Base-by-base conservation (phyloP, 2,888 invertebrate genomes). In the Iselma pallidipennis region DNA sequence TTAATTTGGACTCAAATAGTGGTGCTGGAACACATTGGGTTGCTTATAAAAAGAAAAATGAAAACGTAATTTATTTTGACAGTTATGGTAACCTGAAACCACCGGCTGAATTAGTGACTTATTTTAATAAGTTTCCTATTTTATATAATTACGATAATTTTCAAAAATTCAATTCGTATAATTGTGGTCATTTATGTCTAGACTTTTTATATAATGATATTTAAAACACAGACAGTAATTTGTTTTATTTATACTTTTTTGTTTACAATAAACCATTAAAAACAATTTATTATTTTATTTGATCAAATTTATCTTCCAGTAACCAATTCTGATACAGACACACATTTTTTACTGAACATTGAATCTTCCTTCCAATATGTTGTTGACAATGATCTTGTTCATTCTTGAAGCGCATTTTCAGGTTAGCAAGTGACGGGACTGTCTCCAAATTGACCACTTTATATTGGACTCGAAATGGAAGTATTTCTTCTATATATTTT, bases 151-250 rank as follows among this genome's bases (percentile, higher is more conserved):
- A 57, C 33, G 45, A 57, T 10, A 31, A 21, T 10, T 51, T 12
- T 5, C 57, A 57, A 23, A 12, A 14, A 12, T 33, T 37, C 16
- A n/a, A 52, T 33, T 23, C 57, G 10, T 1, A 23, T 10, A 67
- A 58, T 61, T 64, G 65, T 48, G 62, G 66, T 7, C 68, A 69
- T 56, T 63, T 69, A 53, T 70, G 68, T 63, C 57, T 66, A 53
- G 54, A 61, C 48, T 70, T 69, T 59, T 48, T 67, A 10, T 53
- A 61, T 25, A 55, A 9, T 5, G 23, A 49, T 61, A 48, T 9
- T 49, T 45, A 14, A n/a, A n/a, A n/a, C n/a, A n/a, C n/a, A n/a
- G n/a, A n/a, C n/a, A n/a, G 12, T 31, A 37, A 49, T 37, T 14
- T 9, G 31, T 23, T 28, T 29, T 49, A 16, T 48, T 14, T 21